phyloP scores from a whole-genome alignment of 2,888 invertebrate genomes.

The Drosophila phalerata region DNA sequence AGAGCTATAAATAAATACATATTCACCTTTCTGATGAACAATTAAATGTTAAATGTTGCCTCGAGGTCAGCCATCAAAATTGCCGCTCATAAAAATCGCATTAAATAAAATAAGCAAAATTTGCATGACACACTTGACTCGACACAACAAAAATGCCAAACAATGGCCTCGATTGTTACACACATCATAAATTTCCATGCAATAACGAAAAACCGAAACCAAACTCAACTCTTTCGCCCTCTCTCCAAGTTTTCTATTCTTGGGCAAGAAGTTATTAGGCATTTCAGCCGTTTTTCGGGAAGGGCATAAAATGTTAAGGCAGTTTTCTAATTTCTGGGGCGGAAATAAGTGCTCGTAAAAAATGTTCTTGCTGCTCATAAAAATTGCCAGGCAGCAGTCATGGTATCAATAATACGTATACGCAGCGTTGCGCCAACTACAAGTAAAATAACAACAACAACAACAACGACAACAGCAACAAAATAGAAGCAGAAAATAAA shows the following conservation, averaged over 20 bases:
- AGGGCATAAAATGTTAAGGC: slow-evolving; percentile 52
- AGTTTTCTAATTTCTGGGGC: slow-evolving; percentile 82
- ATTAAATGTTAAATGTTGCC: slow-evolving; percentile 55
- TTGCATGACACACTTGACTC: slow-evolving; percentile 68
- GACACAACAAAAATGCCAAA: slow-evolving; percentile 41
- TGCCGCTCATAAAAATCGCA: slow-evolving; percentile 65
- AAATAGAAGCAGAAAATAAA: slow-evolving; percentile 17
- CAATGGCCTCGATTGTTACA: slow-evolving; percentile 71
- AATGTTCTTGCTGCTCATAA: slow-evolving; percentile 69
- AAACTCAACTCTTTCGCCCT: slow-evolving; percentile 29
- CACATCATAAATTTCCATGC: slow-evolving; percentile 75
- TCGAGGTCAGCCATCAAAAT: slow-evolving; percentile 35
- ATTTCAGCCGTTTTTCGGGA: slow-evolving; percentile 23
- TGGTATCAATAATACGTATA: slow-evolving; percentile 41
- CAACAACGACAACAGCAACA: neutral
- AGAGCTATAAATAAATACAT: slow-evolving; percentile 1
- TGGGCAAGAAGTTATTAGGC: slow-evolving; percentile 57
- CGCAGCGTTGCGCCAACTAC: slow-evolving; percentile 15
- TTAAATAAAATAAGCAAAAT: slow-evolving; percentile 70
- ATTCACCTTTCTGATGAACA: slow-evolving; percentile 20
- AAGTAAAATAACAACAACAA: neutral
- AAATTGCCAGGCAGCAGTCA: slow-evolving; percentile 37
- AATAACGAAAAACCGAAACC: slow-evolving; percentile 17
- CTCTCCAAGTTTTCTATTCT: slow-evolving; percentile 4
- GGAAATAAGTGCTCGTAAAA: slow-evolving; percentile 82